Percentiles rank a stretch among this genome's conserved stretches.
phyloP scores from a whole-genome alignment of 2,113 vertebrate genomes.

The Chlorodrepanis virens region DNA sequence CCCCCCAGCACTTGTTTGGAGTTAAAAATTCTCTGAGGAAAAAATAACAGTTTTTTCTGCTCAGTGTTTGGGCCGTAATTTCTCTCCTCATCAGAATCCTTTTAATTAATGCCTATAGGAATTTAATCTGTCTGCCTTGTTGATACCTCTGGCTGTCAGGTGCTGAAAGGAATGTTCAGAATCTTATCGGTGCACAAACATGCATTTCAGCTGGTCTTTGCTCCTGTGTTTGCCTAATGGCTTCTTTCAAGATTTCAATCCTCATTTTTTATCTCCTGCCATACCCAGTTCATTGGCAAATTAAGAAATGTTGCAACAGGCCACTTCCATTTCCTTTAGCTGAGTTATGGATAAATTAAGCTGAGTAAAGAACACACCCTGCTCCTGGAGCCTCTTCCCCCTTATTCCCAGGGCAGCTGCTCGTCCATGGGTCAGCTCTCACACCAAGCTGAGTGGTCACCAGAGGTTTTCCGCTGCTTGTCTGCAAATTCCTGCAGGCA shows the following conservation, averaged over 20 bases:
- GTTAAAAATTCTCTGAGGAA: not conserved
- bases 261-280: not conserved
- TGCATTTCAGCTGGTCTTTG: not conserved
- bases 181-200: constrained; percentile 23
- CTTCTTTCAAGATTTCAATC: constrained; percentile 25
- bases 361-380: not conserved
- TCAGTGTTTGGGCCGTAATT: constrained; percentile 6
- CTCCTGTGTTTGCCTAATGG: not conserved
- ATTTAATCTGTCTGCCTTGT: constrained; percentile 53
- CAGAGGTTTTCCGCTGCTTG: not conserved
- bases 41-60: constrained; percentile 8
- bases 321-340: not conserved
- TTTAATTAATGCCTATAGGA: constrained; percentile 63
- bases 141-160: constrained; percentile 53
- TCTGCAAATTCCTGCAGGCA: not conserved
- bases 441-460: not conserved
- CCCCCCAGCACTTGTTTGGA: not conserved
- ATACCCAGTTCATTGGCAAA: not conserved
- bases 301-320: not conserved
- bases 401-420: not conserved
- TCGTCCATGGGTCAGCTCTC: rapidly evolving
- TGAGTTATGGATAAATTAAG: not conserved
- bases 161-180: not conserved
- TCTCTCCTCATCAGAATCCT: constrained; percentile 27
- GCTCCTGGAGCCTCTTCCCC: not conserved